Base-by-base conservation (phyloP, 2,888 invertebrate genomes). In the Girardia tigrina region DNA sequence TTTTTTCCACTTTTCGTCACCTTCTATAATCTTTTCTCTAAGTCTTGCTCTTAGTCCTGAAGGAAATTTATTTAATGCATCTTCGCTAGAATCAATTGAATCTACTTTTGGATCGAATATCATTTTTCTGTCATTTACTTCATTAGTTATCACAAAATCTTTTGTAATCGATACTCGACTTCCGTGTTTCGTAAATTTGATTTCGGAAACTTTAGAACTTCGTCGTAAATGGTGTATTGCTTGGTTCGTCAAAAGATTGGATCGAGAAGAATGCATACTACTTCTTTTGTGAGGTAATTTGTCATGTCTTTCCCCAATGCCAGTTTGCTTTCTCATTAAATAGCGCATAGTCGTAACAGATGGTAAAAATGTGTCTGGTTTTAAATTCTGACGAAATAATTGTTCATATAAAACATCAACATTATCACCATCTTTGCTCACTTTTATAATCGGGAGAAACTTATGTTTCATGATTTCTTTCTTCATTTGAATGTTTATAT, bases 291-390 rank as follows among this genome's bases (percentile, higher is more conserved):
- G n/a, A 56, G 6, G 20, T 2, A 8, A n/a, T 56, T 56, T 56
- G 20, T 2, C 2, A 20, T 56, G n/a, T 12, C 16, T 36, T 20
- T 56, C 56, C 23, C 56, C 2, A 6, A 56, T 20, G 4, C 56
- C 56, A 56, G 56, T 56, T 56, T 56, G 56, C n/a, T 56, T 56
- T 56, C 56, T 56, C 56, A 56, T 56, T 56, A 56, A 56, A 56
- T 56, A 56, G 2, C 56, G 4, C 56, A 56, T 56, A 56, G n/a
- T 56, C 23, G 56, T 56, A 6, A 56, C 56, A 56, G 56, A 8
- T 8, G 56, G 56, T 20, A 2, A 56, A 12, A 56, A n/a, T 20
- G 2, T n/a, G n/a, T 56, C 56, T 20, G 20, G n/a, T 6, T 23
- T 56, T n/a, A 23, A 12, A 56, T 56, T n/a, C 56, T 20, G n/a